Evolutionary conservation across 2,113 vertebrate genomes (phyloP).

Genomic region (Aythya baeri): DNA sequence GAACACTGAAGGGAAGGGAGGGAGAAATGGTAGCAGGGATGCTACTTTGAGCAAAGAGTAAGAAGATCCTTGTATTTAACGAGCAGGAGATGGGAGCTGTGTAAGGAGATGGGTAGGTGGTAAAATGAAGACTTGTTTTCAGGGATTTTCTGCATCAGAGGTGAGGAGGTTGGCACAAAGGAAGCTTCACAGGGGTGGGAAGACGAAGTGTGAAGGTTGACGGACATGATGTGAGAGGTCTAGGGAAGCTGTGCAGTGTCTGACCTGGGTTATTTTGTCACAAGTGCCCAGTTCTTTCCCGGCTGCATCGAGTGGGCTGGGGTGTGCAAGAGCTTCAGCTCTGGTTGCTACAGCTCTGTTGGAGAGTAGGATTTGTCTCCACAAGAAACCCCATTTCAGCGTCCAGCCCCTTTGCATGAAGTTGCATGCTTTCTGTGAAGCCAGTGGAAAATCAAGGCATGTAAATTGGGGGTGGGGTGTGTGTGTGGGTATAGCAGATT

Average conservation of each 20-base stretch:
- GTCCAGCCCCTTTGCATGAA: fast-evolving
- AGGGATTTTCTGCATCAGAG: background rate
- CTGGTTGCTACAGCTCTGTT: background rate
- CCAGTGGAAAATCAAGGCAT: background rate
- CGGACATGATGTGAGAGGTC: background rate
- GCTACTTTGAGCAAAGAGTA: background rate
- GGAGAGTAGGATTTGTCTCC: background rate
- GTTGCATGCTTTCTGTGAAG: background rate
- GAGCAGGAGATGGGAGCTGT: background rate
- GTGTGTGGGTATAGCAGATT: no score
- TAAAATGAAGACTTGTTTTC: background rate
- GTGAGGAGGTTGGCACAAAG: background rate
- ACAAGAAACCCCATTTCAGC: background rate
- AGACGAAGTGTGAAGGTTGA: background rate
- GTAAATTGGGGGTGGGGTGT: background rate
- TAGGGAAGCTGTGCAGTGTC: fast-evolving
- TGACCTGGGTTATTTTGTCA: background rate
- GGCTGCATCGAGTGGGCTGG: background rate
- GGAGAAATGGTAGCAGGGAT: background rate
- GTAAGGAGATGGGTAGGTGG: background rate
- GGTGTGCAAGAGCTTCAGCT: background rate
- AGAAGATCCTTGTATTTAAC: background rate
- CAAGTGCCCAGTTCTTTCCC: background rate
- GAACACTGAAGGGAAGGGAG: background rate
- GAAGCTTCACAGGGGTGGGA: background rate